These are phyloP conservation scores for Sinhomidia bicolor DNA, from an alignment of 2,888 invertebrate species.

Conservation along the genomic window DNA sequence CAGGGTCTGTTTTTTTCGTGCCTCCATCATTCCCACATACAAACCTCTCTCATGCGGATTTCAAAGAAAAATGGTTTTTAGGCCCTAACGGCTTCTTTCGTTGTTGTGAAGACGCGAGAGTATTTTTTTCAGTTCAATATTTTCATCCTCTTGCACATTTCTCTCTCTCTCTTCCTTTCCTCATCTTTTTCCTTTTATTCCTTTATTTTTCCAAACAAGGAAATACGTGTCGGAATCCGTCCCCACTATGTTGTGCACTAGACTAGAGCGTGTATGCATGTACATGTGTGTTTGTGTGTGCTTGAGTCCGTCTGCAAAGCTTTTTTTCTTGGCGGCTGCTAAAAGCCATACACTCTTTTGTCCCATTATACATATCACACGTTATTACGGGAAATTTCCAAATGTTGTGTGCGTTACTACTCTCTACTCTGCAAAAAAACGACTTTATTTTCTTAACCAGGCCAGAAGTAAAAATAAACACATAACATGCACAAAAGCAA, in stretches of 20 bases:
- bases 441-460: too few species aligned
- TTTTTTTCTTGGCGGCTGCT: neutral
- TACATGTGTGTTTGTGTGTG: constrained; percentile 22
- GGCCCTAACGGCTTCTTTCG: constrained; percentile 57
- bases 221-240: constrained; percentile 72
- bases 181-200: constrained; percentile 48
- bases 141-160: constrained; percentile 66
- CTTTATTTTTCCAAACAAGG: constrained; percentile 66
- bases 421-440: too few species aligned
- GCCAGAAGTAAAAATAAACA: too few species aligned
- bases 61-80: constrained; percentile 64
- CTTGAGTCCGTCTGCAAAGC: too few species aligned
- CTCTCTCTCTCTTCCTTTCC: constrained; percentile 18
- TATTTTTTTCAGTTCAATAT: constrained; percentile 66
- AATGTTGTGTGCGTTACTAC: too few species aligned
- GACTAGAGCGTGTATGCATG: too few species aligned
- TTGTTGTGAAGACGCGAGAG: constrained; percentile 51
- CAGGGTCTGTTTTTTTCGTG: neutral
- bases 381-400: neutral
- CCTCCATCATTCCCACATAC: constrained; percentile 39
- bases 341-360: neutral
- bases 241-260: constrained; percentile 57
- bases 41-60: constrained; percentile 49
- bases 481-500: too few species aligned
- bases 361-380: neutral